Evolutionary conservation across 1,140 invertebrate genomes (phyloP).

Genomic region (Alviniconcha marisindica): DNA sequence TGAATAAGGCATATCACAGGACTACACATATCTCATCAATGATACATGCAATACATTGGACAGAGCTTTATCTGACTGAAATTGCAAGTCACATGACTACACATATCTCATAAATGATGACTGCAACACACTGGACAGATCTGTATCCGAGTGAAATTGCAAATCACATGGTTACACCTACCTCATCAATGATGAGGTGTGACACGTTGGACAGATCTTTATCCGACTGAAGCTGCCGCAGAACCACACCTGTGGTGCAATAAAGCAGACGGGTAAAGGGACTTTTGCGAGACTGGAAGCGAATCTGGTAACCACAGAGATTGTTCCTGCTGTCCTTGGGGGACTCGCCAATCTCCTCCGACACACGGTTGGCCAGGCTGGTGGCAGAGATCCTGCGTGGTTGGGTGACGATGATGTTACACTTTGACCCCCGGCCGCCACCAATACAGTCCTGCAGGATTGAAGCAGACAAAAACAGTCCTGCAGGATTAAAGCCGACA

Average conservation of each 20-base stretch:
- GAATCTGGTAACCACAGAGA: constrained; percentile 73
- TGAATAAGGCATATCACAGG: no score
- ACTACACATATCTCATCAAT: no score
- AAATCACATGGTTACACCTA: no score
- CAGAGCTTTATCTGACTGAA: no score
- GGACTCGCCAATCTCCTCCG: constrained; percentile 87
- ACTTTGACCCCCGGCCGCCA: constrained; percentile 80
- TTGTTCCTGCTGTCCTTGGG: constrained; percentile 64
- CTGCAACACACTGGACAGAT: no score
- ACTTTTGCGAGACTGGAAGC: constrained; percentile 67
- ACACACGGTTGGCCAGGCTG: constrained; percentile 95
- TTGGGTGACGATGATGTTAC: constrained; percentile 95
- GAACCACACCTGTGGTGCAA: constrained; percentile 73
- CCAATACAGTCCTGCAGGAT: constrained; percentile 53
- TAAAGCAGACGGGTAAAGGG: constrained; percentile 64
- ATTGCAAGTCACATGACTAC: no score
- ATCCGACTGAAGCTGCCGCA: constrained; percentile 79
- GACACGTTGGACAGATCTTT: constrained; percentile 67
- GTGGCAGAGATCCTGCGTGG: constrained; percentile 97
- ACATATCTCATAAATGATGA: no score
- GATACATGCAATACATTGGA: no score
- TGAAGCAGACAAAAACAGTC: not conserved
- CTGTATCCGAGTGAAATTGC: no score
- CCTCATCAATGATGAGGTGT: constrained; percentile 74
- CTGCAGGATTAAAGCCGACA: no score